A percentile compares a stretch with the other conserved stretches of the same genome.
Evolutionary conservation across 2,113 vertebrate genomes (phyloP).

Genomic region (Phalacrocorax brasilianus): DNA sequence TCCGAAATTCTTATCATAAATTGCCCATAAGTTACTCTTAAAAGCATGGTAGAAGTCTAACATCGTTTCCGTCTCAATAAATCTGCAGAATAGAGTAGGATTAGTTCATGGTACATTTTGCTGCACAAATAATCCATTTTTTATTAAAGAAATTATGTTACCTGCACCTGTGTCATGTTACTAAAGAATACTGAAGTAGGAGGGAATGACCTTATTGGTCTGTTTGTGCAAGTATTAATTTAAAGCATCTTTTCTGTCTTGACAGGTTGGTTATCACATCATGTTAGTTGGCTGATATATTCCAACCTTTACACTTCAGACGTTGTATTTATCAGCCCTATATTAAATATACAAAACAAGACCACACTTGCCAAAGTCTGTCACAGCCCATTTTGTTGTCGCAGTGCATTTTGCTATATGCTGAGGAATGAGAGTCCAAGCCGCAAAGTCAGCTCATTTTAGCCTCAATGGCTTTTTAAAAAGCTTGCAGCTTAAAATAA

Average conservation of each 20-base stretch:
- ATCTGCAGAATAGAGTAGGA: neutral
- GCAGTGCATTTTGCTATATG: neutral
- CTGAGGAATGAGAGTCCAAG: constrained; percentile 45
- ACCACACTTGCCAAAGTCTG: constrained; percentile 14
- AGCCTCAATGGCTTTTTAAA: neutral
- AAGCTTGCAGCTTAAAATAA: constrained; percentile 39
- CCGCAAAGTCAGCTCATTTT: neutral
- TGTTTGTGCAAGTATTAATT: neutral
- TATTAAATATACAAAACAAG: constrained; percentile 55
- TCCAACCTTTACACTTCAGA: constrained; percentile 6
- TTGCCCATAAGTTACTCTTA: neutral
- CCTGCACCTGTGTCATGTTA: neutral
- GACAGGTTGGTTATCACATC: neutral
- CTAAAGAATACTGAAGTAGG: neutral
- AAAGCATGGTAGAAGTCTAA: neutral
- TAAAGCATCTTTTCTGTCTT: neutral
- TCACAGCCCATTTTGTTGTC: constrained; percentile 61
- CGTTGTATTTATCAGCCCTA: constrained; percentile 37
- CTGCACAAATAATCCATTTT: neutral
- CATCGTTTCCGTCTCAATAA: fast-evolving
- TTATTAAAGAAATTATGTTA: neutral
- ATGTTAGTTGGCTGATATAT: neutral
- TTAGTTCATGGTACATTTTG: neutral
- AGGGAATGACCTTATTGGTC: neutral
- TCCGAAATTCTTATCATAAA: neutral